These are phyloP conservation scores for Microtus montanus DNA, from an alignment of 2,113 vertebrate species.

Conservation along the genomic window DNA sequence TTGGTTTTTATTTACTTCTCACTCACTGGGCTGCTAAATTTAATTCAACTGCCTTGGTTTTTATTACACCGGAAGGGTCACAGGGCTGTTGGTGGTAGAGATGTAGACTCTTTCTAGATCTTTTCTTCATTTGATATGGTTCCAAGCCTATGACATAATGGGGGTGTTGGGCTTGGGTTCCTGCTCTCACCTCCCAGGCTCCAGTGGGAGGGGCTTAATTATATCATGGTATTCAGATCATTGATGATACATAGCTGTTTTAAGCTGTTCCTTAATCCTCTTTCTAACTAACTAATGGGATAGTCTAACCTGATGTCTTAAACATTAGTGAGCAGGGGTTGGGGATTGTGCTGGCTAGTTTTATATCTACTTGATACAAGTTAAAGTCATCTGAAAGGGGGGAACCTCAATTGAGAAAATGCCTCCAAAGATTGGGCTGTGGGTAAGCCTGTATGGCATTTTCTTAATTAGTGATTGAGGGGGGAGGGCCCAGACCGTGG, in stretches of 20 bases:
- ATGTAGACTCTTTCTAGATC: conserved; percentile 16
- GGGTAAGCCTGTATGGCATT: not conserved
- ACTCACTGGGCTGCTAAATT: conserved; percentile 44
- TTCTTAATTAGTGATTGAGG: not conserved
- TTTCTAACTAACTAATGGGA: not conserved
- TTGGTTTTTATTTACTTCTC: conserved; percentile 62
- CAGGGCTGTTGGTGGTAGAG: conserved; percentile 19
- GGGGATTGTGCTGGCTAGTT: not conserved
- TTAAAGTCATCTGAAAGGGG: not conserved
- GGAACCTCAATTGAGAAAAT: not conserved
- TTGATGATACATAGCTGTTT: not conserved
- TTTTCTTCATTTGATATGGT: not conserved
- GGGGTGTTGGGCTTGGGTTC: not conserved
- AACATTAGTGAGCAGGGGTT: not conserved
- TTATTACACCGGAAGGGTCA: conserved; percentile 44
- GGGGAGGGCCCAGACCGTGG: not conserved
- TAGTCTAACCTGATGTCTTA: not conserved
- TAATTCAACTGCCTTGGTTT: conserved; percentile 53
- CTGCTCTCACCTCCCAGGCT: not conserved
- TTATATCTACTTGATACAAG: not conserved
- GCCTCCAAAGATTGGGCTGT: not conserved
- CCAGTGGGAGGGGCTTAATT: not conserved
- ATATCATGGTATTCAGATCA: not conserved
- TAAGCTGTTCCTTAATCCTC: not conserved
- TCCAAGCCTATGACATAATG: not conserved